phyloP scores from a whole-genome alignment of 2,797 vertebrate genomes.

The Sparus aurata region DNA sequence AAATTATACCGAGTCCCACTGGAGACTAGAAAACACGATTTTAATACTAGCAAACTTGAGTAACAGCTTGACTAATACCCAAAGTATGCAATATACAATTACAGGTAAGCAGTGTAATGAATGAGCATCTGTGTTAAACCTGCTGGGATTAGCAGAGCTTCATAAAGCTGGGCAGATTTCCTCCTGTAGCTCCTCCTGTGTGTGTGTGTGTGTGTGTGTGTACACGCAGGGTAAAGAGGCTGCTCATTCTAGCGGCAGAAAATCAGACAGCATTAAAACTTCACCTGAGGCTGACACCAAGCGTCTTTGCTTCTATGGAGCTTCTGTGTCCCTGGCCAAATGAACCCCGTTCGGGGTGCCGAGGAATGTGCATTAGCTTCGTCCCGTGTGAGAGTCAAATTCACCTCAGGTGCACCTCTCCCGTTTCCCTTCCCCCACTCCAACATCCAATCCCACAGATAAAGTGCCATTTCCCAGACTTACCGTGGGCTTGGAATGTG shows the following conservation, averaged over 20 bases:
- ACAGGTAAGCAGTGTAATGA: conserved; percentile 82
- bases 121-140: conserved; percentile 84
- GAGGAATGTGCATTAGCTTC: conserved; percentile 88
- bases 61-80: conserved; percentile 80
- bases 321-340: conserved; percentile 86
- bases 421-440: conserved; percentile 73
- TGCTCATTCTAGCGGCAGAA: conserved; percentile 81
- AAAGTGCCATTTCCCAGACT: conserved; percentile 79
- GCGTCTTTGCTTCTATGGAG: conserved; percentile 84
- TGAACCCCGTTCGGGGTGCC: conserved; percentile 82
- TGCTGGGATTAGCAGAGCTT: conserved; percentile 83
- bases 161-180: conserved; percentile 83
- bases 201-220: conserved; percentile 27
- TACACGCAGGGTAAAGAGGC: conserved; percentile 68
- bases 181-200: conserved; percentile 50
- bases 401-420: conserved; percentile 83
- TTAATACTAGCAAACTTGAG: conserved; percentile 78
- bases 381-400: conserved; percentile 86
- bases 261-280: conserved; percentile 85
- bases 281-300: conserved; percentile 85
- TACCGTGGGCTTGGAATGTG: conserved; percentile 73
- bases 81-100: conserved; percentile 85
- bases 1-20: conserved; percentile 31
- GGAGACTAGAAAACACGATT: conserved; percentile 67
- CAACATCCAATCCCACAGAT: conserved; percentile 85